Conservation (phyloP, 2,888 invertebrate genomes). For the Heliconius ethilla region DNA sequence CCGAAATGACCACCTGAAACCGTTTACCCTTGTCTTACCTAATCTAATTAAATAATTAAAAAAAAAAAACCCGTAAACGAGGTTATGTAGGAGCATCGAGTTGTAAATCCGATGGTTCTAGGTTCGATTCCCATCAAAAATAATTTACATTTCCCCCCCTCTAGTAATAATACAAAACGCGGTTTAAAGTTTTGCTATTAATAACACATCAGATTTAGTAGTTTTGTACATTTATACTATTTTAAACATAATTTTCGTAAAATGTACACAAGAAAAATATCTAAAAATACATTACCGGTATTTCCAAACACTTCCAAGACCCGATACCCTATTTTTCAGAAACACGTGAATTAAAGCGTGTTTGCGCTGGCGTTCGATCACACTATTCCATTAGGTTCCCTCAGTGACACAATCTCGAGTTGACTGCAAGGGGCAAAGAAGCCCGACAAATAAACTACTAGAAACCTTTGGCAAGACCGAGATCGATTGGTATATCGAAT, state of each 20-base stretch:
- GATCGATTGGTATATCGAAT: constrained; percentile 40
- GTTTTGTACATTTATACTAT: not conserved
- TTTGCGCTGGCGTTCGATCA: constrained; percentile 54
- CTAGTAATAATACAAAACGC: no score
- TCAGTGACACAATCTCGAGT: constrained; percentile 53
- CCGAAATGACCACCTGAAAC: constrained; percentile 1
- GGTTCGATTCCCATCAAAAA: not conserved
- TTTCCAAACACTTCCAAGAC: constrained; percentile 13
- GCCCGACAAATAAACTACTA: constrained; percentile 44
- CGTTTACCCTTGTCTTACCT: constrained; percentile 4
- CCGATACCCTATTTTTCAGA: constrained; percentile 37
- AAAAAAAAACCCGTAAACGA: not conserved
- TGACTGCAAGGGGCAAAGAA: constrained; percentile 45
- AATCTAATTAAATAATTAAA: not conserved
- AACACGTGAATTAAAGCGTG: constrained; percentile 52
- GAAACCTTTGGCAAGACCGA: constrained; percentile 28
- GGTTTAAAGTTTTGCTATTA: no score
- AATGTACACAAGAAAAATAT: constrained; percentile 6
- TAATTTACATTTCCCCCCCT: no score
- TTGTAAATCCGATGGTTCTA: not conserved
- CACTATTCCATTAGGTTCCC: constrained; percentile 60
- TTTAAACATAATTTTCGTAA: not conserved
- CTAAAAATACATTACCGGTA: not conserved
- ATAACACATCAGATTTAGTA: no score
- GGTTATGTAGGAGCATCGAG: not conserved